phyloP scores from a whole-genome alignment of 2,888 invertebrate genomes.

The Diogma glabrata region DNA sequence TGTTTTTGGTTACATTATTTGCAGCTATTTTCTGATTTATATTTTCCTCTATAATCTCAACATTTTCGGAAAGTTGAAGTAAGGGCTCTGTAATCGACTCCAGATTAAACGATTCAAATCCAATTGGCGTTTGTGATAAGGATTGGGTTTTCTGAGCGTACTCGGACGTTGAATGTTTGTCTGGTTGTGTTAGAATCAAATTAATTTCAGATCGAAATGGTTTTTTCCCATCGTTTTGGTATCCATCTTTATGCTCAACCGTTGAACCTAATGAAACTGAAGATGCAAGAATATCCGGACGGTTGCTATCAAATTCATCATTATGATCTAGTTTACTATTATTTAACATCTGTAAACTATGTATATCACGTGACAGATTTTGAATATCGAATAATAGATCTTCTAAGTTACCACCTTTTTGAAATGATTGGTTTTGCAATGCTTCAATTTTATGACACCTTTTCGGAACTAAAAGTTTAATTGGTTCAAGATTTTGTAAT shows the following conservation, averaged over 20 bases:
- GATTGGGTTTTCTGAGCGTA: slow-evolving; percentile 7
- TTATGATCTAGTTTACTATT: neutral
- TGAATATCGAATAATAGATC: slow-evolving; percentile 57
- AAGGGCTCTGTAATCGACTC: neutral
- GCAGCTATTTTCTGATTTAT: neutral
- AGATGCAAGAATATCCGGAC: neutral
- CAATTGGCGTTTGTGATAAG: neutral
- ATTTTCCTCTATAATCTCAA: too few relatives aligned
- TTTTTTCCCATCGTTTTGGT: slow-evolving; percentile 21
- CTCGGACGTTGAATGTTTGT: slow-evolving; percentile 25
- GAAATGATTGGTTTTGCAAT: too few relatives aligned
- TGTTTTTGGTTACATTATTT: neutral
- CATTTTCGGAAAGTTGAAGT: too few relatives aligned
- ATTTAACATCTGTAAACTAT: slow-evolving; percentile 32
- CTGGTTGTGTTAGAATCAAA: slow-evolving; percentile 32
- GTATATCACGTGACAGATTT: slow-evolving; percentile 39
- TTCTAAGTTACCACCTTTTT: slow-evolving; percentile 53
- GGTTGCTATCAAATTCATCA: neutral
- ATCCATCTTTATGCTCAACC: neutral
- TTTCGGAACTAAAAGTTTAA: neutral
- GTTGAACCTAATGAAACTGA: neutral
- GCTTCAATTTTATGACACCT: too few relatives aligned
- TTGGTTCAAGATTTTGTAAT: neutral
- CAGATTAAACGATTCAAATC: neutral
- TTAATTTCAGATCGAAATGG: slow-evolving; percentile 38